These are phyloP conservation scores for Odontomachus brunneus DNA, from an alignment of 1,140 invertebrate genomes.

Conservation along the genomic window DNA sequence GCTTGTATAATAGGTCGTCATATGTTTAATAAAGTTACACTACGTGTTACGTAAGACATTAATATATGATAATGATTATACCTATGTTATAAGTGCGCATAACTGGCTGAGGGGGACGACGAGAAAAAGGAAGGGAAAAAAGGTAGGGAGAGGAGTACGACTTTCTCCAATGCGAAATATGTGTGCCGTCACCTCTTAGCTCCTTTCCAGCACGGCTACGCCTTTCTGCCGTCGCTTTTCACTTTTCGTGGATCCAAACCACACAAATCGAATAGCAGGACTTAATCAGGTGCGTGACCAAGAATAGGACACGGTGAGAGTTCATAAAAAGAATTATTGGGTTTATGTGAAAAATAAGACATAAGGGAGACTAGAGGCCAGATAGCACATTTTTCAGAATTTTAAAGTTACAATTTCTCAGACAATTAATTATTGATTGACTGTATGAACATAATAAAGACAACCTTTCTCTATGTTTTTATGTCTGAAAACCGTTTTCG, in stretches of 20 bases:
- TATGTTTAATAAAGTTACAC: constrained; percentile 67
- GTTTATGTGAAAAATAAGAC: no score
- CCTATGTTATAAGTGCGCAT: constrained; percentile 57
- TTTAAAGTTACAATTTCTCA: no score
- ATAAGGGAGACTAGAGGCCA: no score
- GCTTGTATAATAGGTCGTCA: constrained; percentile 58
- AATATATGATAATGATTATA: constrained; percentile 75
- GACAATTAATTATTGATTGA: no score
- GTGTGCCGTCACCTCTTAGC: constrained; percentile 75
- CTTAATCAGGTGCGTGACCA: constrained; percentile 33
- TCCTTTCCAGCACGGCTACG: constrained; percentile 38
- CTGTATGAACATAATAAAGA: no score
- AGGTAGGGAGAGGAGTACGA: constrained; percentile 57
- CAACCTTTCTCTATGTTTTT: no score
- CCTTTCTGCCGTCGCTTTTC: constrained; percentile 71
- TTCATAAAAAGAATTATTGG: no score
- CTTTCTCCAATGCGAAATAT: constrained; percentile 82
- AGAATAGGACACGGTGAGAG: constrained; percentile 4
- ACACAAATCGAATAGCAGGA: constrained; percentile 5
- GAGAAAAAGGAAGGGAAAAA: constrained; percentile 37
- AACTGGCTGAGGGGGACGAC: constrained; percentile 29
- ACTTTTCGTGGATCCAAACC: constrained; percentile 73
- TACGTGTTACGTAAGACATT: constrained; percentile 76
- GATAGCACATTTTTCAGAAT: no score
- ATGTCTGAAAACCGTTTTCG: no score